Percentiles rank a stretch among this genome's conserved stretches.
Conservation (phyloP, 2,888 invertebrate genomes). For the Noctuana brunneofusca region DNA sequence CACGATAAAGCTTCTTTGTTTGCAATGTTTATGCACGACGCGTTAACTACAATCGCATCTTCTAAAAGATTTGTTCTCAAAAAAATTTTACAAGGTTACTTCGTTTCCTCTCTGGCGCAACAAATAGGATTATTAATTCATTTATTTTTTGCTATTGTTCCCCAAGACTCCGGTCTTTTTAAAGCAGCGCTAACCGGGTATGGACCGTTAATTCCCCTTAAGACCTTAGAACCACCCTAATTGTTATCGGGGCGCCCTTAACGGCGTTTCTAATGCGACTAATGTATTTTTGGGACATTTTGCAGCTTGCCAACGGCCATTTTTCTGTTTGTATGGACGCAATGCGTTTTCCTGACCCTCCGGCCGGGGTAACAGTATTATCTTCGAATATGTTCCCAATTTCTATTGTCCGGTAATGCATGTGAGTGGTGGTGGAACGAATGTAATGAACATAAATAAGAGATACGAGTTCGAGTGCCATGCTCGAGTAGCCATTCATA, state of each 20-base stretch:
- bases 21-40: background rate
- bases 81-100: too few species aligned
- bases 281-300: slow-evolving; percentile 82
- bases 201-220: slow-evolving; percentile 77
- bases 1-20: background rate
- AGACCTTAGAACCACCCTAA: slow-evolving; percentile 78
- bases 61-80: background rate
- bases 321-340: slow-evolving; percentile 76
- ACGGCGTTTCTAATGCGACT: slow-evolving; percentile 80
- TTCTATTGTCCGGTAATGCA: slow-evolving; percentile 73
- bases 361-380: slow-evolving; percentile 76
- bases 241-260: slow-evolving; percentile 79
- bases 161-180: slow-evolving; percentile 32
- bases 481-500: slow-evolving; percentile 42
- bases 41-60: background rate
- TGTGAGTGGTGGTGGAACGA: slow-evolving; percentile 61
- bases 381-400: slow-evolving; percentile 81
- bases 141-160: slow-evolving; percentile 19
- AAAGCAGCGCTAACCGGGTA: slow-evolving; percentile 72
- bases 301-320: slow-evolving; percentile 80
- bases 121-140: slow-evolving; percentile 28
- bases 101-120: slow-evolving; percentile 9
- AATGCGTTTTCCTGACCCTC: slow-evolving; percentile 64
- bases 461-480: slow-evolving; percentile 56
- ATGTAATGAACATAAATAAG: slow-evolving; percentile 77